Evolutionary conservation across 64 coral and sea anemone species (phyloP), one percentile per base, ranked within the genome.

Genomic region (Cladopsammia gracilis): DNA sequence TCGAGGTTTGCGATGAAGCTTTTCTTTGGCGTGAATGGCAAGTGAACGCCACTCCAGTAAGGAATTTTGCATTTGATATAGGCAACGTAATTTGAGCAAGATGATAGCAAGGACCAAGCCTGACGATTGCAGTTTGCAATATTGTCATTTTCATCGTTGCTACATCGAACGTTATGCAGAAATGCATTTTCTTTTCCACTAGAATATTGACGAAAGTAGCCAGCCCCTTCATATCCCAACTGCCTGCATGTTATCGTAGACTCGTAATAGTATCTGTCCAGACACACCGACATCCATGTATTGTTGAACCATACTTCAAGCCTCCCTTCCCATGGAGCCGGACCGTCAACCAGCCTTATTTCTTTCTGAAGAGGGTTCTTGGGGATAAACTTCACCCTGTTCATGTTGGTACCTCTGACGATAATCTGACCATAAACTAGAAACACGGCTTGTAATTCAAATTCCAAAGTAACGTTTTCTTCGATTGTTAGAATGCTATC

Each of bases 41-140:
- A n/a, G 10, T 96, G 95, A 13, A 96, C 10, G 0, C 95, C 95
- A 5, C 68, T 22, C 95, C 95, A 96, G 86, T 93, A 78, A 48
- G 88, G 73, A 16, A 22, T 89, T 42, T 72, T 54, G 69, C 95
- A 96, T 19, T 22, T n/a, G 10, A 90, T 47, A 54, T 58, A 50
- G 9, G 44, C n/a, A 19, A 93, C 64, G n/a, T 89, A 75, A 52
- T 60, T 53, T 7, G 52, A 7, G 20, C 95, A 93, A 10, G 6
- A 59, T 24, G 67, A 64, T 10, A 26, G 77, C 62, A 58, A 86
- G n/a, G 12, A 25, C 90, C 90, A 93, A 1, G 69, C 84, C 0
- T 65, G 34, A 0, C 43, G 53, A 43, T 83, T 93, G 6, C 95
- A 96, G 43, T 43, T 25, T 18, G 44, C 89, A 7, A 93, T 89